Base-by-base conservation (phyloP, 2,888 invertebrate species). In the Erannis defoliaria region DNA sequence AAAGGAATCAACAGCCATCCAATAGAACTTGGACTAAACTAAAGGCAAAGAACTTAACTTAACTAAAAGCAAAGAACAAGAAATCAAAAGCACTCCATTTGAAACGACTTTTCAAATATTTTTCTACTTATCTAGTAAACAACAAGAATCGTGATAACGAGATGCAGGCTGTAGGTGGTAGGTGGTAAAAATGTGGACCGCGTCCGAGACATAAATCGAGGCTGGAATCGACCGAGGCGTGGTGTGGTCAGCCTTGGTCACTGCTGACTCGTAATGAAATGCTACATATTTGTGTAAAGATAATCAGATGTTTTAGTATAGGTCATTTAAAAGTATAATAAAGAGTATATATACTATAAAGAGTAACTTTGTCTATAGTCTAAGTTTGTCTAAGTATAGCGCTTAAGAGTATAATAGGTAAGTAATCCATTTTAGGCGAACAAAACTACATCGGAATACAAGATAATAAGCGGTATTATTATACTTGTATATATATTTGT, bases 161-260 rank as follows among this genome's bases (percentile, higher is more conserved):
- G 56, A 62, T 62, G 62, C 62, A 64, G 19, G 10, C 35, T 54
- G 48, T 29, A 60, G 65, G 37, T 56, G 55, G 70, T 67, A 64
- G 62, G 63, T 67, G 69, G 55, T 73, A 67, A 68, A 64, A 71
- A 75, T 74, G 62, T 66, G 67, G 67, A 68, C 68, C 66, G 67
- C 56, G 70, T 66, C 62, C 67, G 53, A 70, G 75, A 77, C 62
- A 75, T 72, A 66, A 72, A 75, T 76, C 76, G 62, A 65, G 72
- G 76, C 77, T 80, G 81, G 84, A n/a, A n/a, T n/a, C 75, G 72
- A 81, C 68, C 74, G 65, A 64, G 71, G 63, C 64, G 71, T 77
- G 80, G 78, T 80, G 86, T 78, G 81, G 85, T 74, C 79, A 85
- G 67, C 88, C 86, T 88, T 86, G 86, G 68, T 72, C 67, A 59